These are phyloP conservation scores for Phrynocephalus guinanensis DNA, from an alignment of 2,797 vertebrate species.

Conservation along the genomic window DNA sequence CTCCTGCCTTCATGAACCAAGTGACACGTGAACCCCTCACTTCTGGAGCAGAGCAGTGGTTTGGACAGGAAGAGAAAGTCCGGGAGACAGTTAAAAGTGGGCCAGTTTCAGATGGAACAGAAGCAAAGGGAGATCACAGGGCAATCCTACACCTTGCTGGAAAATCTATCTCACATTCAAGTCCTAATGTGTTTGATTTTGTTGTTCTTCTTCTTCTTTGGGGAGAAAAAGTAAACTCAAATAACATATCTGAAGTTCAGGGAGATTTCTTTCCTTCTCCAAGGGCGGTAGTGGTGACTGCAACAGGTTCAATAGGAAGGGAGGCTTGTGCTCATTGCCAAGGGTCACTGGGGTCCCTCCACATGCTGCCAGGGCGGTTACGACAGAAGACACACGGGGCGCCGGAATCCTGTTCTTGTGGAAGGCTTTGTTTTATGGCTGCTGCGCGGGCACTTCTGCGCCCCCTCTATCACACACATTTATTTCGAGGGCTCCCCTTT, in stretches of 20 bases:
- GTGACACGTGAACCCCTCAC: neutral
- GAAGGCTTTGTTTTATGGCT: neutral
- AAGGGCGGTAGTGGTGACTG: neutral
- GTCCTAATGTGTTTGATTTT: constrained; percentile 14
- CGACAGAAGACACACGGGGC: accelerated
- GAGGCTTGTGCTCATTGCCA: accelerated
- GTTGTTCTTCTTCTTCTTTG: neutral
- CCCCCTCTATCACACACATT: accelerated
- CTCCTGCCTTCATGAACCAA: neutral
- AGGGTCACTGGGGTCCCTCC: neutral
- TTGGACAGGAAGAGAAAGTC: neutral
- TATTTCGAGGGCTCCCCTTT: neutral
- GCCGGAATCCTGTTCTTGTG: accelerated
- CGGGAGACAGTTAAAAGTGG: neutral
- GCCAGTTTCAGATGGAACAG: neutral
- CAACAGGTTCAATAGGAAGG: neutral
- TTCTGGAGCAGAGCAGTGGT: neutral
- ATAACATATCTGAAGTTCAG: neutral
- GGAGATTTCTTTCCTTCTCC: neutral
- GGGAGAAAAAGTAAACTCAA: neutral
- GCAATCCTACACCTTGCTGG: too few species aligned
- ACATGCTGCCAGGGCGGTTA: neutral
- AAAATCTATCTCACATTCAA: constrained; percentile 11
- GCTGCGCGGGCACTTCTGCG: accelerated
- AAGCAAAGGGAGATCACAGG: neutral